These are phyloP conservation scores for Microhierax caerulescens DNA, from an alignment of 2,797 vertebrate species.

Conservation along the genomic window DNA sequence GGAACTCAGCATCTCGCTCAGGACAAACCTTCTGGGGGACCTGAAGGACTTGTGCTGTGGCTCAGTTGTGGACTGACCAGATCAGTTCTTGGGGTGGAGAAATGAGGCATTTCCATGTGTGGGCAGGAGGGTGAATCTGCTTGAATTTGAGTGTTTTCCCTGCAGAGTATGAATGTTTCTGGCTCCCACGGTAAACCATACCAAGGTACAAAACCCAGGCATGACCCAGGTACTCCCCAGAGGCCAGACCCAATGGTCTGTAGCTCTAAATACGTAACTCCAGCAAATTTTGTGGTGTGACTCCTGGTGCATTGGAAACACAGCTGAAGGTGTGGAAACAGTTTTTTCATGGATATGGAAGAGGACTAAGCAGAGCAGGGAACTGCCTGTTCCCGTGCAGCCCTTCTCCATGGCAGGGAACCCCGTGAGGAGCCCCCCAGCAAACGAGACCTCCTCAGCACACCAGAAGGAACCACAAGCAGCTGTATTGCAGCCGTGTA, in stretches of 20 bases:
- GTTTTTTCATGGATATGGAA: accelerated
- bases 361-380: background rate
- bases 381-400: background rate
- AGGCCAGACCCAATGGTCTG: background rate
- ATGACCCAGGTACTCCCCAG: background rate
- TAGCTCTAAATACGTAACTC: background rate
- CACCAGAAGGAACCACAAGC: background rate
- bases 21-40: background rate
- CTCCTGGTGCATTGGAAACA: background rate
- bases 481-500: background rate
- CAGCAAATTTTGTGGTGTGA: background rate
- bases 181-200: background rate
- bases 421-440: background rate
- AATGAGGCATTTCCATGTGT: background rate
- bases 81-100: background rate
- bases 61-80: background rate
- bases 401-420: background rate
- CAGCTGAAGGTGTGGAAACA: background rate
- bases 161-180: background rate
- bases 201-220: background rate
- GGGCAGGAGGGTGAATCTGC: background rate
- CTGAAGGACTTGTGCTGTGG: background rate
- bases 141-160: background rate
- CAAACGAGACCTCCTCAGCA: background rate
- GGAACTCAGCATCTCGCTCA: background rate